Conservation (phyloP, 2,113 vertebrate species). For the Gila orcuttii region DNA sequence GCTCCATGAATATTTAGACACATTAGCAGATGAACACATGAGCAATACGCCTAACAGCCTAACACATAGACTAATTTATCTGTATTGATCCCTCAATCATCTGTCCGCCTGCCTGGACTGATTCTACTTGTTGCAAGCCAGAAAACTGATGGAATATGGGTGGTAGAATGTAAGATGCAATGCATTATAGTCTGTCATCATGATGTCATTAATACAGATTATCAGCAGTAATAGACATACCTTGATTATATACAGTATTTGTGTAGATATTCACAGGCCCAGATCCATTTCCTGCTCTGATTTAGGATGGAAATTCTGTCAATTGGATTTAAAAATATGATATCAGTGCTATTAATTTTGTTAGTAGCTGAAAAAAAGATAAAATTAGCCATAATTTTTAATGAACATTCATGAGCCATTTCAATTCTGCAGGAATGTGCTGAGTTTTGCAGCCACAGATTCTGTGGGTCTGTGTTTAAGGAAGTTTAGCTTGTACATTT, state of each 20-base stretch:
- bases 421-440: neutral
- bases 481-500: neutral
- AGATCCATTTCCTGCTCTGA: neutral
- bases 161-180: neutral
- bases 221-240: neutral
- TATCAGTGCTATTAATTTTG: neutral
- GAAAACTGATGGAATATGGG: neutral
- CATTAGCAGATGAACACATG: conserved; percentile 45
- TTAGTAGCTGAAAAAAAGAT: neutral
- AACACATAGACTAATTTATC: conserved; percentile 47
- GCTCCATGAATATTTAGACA: conserved; percentile 57
- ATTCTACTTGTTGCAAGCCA: neutral
- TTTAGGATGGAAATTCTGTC: neutral
- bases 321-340: neutral
- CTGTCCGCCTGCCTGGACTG: conserved; percentile 8
- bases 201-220: neutral
- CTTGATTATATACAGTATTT: conserved; percentile 7
- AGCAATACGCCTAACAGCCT: conserved; percentile 37
- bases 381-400: neutral
- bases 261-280: neutral
- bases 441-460: neutral
- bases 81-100: conserved; percentile 43
- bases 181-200: conserved; percentile 6
- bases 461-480: neutral
- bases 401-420: neutral